phyloP scores from a whole-genome alignment of 1,140 invertebrate species.

The Tenebrio molitor region DNA sequence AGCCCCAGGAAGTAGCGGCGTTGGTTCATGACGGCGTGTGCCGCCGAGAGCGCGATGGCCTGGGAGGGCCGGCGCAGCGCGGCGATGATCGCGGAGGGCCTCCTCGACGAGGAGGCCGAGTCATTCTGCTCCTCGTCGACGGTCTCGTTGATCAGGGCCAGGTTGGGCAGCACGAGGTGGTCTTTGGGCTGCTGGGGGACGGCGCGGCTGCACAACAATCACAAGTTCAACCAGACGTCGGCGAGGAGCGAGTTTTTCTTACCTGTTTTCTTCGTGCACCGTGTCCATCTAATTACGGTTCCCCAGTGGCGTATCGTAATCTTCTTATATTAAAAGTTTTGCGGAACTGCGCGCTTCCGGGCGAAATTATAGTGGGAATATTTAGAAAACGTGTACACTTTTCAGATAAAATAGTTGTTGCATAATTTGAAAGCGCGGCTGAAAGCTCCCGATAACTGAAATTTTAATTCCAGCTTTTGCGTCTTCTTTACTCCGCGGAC shows the following conservation, averaged over 20 bases:
- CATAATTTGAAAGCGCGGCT: constrained; percentile 11
- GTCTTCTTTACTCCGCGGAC: background rate
- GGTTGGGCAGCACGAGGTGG: background rate
- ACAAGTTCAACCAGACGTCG: no score
- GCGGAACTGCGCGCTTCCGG: constrained; percentile 24
- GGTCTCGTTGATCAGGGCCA: background rate
- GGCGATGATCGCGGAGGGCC: constrained; percentile 71
- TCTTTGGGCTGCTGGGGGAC: constrained; percentile 8
- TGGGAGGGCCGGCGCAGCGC: constrained; percentile 71
- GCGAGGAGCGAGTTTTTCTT: no score
- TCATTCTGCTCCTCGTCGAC: background rate
- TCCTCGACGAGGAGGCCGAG: constrained; percentile 62
- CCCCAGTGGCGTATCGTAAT: constrained; percentile 40
- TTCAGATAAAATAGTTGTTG: constrained; percentile 43
- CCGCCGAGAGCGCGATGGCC: constrained; percentile 70
- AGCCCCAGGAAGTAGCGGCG: constrained; percentile 59
- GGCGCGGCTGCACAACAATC: background rate
- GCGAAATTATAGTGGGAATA: constrained; percentile 50
- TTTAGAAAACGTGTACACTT: constrained; percentile 45
- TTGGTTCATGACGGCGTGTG: constrained; percentile 64
- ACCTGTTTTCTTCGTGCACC: constrained; percentile 61
- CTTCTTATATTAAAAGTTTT: constrained; percentile 52
- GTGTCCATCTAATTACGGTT: constrained; percentile 56
- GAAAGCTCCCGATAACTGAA: constrained; percentile 26
- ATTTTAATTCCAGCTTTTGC: constrained; percentile 17